Evolutionary conservation across 2,888 invertebrate genomes (phyloP), one percentile per base, ranked within the genome.

Genomic region (Cactoblastis cactorum): DNA sequence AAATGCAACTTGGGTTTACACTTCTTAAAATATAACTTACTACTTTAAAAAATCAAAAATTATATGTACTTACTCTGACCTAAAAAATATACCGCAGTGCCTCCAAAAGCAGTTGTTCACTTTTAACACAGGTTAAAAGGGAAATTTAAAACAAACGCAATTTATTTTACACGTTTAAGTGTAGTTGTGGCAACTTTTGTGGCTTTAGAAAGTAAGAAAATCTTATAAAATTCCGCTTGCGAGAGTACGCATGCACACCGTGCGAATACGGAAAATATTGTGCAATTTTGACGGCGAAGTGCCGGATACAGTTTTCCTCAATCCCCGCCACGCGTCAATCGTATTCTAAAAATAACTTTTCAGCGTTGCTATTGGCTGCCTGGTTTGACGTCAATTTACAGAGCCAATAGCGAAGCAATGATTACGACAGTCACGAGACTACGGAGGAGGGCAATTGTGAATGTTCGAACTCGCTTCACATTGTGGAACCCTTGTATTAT

Each of bases 281-380:
- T 87, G 87, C 84, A 88, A 89, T 74, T 73, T 63, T 71, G 63
- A 65, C 63, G 63, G 56, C 60, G 64, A 50, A 57, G 69, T 54
- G 54, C 56, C 65, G 58, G 61, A 57, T 70, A 74, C 73, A 61
- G 70, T 85, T 85, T 87, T 85, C 83, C 80, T 78, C 71, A 62
- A 72, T 73, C 83, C 89, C 88, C 80, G 65, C 82, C 67, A 69
- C 63, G 62, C 58, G 53, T 62, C 63, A 59, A 68, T 72, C 63
- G 58, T 61, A 72, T 80, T 86, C 89, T 88, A 89, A 84, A 89
- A 89, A 89, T 89, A 89, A 58, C 71, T 65, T 54, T 34, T 34
- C 60, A 52, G 45, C 35, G 33, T 45, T 48, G 57, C 64, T 55
- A 84, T 89, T 89, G 85, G 89, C 49, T 52, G 46, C 5, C 52